A percentile compares a stretch with the other conserved stretches of the same genome.
These are phyloP conservation scores for Pseudomyrmex concolor DNA, from an alignment of 1,140 invertebrate genomes.

Conservation along the genomic window DNA sequence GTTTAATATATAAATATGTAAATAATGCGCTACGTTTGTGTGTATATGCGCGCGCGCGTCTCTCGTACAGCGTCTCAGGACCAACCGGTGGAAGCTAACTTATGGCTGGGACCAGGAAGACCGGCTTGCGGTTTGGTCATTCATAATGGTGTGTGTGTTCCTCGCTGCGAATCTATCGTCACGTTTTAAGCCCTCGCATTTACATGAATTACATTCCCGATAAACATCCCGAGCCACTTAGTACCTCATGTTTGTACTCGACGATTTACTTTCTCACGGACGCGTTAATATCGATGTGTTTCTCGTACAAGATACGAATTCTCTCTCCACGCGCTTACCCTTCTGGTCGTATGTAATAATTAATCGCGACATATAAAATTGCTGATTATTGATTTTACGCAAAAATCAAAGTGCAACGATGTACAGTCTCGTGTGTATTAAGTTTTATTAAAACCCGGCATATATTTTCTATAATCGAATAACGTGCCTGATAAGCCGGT, in stretches of 20 bases:
- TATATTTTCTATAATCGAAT: constrained; percentile 51
- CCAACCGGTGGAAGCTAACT: constrained; percentile 79
- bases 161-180: constrained; percentile 79
- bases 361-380: too few relatives aligned
- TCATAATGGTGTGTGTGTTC: constrained; percentile 71
- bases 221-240: constrained; percentile 55
- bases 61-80: constrained; percentile 67
- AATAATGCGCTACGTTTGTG: constrained; percentile 75
- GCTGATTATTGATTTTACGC: constrained; percentile 15
- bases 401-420: constrained; percentile 48
- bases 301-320: not conserved
- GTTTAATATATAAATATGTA: constrained; percentile 83
- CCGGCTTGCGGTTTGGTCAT: constrained; percentile 65
- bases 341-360: too few relatives aligned
- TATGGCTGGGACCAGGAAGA: constrained; percentile 78
- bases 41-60: constrained; percentile 67
- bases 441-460: constrained; percentile 33
- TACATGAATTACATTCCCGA: constrained; percentile 33
- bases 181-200: constrained; percentile 64
- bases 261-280: constrained; percentile 11
- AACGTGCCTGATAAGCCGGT: constrained; percentile 46
- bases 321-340: not conserved
- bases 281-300: constrained; percentile 46
- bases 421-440: not conserved
- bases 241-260: constrained; percentile 57